These are phyloP conservation scores for Boulengeromyrus knoepffleri DNA, from an alignment of 2,113 vertebrate genomes.

Conservation along the genomic window DNA sequence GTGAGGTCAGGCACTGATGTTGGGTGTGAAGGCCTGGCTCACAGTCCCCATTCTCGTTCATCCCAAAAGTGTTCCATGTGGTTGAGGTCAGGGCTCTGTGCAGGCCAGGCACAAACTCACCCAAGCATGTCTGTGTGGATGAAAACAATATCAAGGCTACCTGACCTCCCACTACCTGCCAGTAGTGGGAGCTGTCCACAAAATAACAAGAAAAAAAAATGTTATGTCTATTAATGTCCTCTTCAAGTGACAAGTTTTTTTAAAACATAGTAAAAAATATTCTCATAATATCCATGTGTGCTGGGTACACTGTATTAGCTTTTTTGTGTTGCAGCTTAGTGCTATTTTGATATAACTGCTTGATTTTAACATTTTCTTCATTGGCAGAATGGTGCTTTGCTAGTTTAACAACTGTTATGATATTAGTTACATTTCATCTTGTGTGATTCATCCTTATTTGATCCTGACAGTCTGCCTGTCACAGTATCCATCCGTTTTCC, in stretches of 20 bases:
- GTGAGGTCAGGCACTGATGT: neutral
- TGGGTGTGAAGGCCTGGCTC: too few species aligned
- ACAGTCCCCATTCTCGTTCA: too few species aligned
- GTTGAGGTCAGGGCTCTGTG: too few species aligned
- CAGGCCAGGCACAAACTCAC: neutral
- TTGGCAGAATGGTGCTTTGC: neutral
- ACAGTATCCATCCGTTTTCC: neutral
- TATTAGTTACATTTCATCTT: neutral
- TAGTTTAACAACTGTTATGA: neutral
- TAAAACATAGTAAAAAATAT: neutral
- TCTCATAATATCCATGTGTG: neutral
- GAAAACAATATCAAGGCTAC: too few species aligned
- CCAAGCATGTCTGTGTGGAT: too few species aligned
- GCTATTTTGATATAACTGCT: neutral
- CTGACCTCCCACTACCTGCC: neutral
- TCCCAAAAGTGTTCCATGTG: too few species aligned
- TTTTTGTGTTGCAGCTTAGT: neutral
- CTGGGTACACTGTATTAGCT: neutral
- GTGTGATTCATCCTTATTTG: neutral
- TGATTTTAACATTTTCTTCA: neutral
- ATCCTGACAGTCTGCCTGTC: neutral
- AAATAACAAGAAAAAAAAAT: neutral
- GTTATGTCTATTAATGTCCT: neutral
- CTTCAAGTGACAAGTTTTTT: neutral
- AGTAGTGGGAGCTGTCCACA: neutral